Base-by-base conservation (phyloP, 2,113 vertebrate species). In the Hassar affinis region DNA sequence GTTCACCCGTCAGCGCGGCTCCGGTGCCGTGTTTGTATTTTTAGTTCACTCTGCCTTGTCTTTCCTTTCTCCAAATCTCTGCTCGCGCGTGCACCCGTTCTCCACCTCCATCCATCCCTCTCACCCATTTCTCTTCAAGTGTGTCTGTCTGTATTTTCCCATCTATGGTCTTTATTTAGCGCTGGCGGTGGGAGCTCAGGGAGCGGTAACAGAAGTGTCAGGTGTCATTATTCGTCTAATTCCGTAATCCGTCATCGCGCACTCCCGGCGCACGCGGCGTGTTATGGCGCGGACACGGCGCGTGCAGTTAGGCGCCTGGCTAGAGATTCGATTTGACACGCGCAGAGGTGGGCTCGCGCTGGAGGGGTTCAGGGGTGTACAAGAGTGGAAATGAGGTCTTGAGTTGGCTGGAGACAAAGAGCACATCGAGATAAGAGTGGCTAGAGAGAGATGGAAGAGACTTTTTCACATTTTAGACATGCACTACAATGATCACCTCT, bases 181-280 rank as follows among this genome's bases (percentile, higher is more conserved):
- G 89, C 89, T 90, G 89, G 91, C 91, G 88, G 90, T 90, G 89
- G 90, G 89, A 90, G 92, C 92, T 93, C 89, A 91, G 90, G 88
- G 90, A 94, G 91, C 92, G 92, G 93, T 94, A 95, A 94, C 94
- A 93, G 90, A 92, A 93, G 93, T 94, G 94, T 95, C 94, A 95
- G 93, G 94, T 95, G 94, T 94, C 93, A 93, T 95, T 94, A 94
- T 94, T 93, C 89, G 91, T 91, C 91, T 94, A 93, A 94, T 95
- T 93, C 92, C 91, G 93, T 94, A 94, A 94, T 95, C 93, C 92
- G 93, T 95, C 93, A 94, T 94, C 90, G 88, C 90, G 89, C 88
- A 82, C 91, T 90, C 91, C 90, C 89, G 90, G 91, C 93, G 81
- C 94, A 91, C 92, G 92, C 91, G 91, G 91, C 89, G 64, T 90